Evolutionary conservation across 2,797 vertebrate species (phyloP).

Genomic region (Peromyscus attwateri): DNA sequence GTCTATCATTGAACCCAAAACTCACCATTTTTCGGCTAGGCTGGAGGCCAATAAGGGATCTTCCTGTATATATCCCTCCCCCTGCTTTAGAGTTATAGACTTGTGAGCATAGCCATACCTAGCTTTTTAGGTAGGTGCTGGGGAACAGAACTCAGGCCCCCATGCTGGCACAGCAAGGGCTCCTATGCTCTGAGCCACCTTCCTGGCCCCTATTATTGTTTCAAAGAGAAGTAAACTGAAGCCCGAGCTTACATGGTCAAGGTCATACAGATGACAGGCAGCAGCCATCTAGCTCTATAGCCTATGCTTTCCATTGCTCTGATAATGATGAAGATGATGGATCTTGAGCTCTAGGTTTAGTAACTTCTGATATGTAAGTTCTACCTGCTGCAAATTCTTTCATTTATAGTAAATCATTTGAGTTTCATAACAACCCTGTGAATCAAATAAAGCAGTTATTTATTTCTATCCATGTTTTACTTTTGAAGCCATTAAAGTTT

Average conservation of each 20-base stretch:
- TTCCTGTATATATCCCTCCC: too few species aligned
- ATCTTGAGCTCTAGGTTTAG: background rate
- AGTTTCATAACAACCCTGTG: background rate
- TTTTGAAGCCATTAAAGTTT: constrained; percentile 1
- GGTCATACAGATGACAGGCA: background rate
- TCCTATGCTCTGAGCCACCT: background rate
- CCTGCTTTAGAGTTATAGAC: background rate
- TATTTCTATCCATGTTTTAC: constrained; percentile 19
- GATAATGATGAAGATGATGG: background rate
- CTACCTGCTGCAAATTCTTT: constrained; percentile 12
- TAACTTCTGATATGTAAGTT: background rate
- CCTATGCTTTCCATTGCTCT: background rate
- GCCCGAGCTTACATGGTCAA: background rate
- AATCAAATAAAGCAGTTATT: background rate
- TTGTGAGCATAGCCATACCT: background rate
- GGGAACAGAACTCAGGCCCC: background rate
- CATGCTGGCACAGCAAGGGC: background rate
- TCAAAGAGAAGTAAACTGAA: constrained; percentile 35
- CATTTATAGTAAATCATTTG: background rate
- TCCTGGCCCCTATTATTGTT: background rate
- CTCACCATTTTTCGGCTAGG: background rate
- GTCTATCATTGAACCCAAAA: background rate
- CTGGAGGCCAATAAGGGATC: background rate
- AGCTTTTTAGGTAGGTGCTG: background rate
- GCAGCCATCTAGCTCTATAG: background rate